Evolutionary conservation across 2,888 invertebrate genomes (phyloP), one percentile per base, ranked within the genome.

Genomic region (Tetropium fuscum): DNA sequence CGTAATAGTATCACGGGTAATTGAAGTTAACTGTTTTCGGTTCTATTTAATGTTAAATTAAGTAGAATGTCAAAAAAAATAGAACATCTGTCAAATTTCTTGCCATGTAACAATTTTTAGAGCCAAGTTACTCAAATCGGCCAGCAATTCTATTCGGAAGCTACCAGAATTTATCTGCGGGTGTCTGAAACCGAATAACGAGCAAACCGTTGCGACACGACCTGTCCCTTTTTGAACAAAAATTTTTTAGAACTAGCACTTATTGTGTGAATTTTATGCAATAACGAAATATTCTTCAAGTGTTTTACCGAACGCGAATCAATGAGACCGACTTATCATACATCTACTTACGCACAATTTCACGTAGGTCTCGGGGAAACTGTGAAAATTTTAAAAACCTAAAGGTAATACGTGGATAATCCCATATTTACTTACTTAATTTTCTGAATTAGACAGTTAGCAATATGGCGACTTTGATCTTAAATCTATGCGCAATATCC

Each of bases 401-500:
- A 55, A 61, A 60, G 54, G 61, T 58, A 63, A 70, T 67, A 69
- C 66, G 69, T 68, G 66, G 66, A 69, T 73, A 74, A 73, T 72
- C 71, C 68, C 75, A 70, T 80, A 80, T 80, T 80, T 82, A 82
- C 82, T 81, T 81, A 80, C 81, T 78, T 77, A 78, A 80, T 80
- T 81, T 76, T 81, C 79, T 77, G 76, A 79, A 79, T 68, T 80
- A 79, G 80, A 80, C 81, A 80, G 81, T 79, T 80, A 80, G 69
- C 78, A 82, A 82, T 82, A 82, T 82, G 82, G 82, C 82, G 81
- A 81, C 81, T 79, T 64, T 73, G 75, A 77, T 75, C 72, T 72
- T 60, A 64, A 74, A 77, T 69, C 70, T 63, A 58, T 73, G 76
- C 80, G 79, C 79, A 72, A 64, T 25, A 53, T 58, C 57, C 58